phyloP scores from a whole-genome alignment of 2,888 invertebrate species.

The Phymatocera aterrima region DNA sequence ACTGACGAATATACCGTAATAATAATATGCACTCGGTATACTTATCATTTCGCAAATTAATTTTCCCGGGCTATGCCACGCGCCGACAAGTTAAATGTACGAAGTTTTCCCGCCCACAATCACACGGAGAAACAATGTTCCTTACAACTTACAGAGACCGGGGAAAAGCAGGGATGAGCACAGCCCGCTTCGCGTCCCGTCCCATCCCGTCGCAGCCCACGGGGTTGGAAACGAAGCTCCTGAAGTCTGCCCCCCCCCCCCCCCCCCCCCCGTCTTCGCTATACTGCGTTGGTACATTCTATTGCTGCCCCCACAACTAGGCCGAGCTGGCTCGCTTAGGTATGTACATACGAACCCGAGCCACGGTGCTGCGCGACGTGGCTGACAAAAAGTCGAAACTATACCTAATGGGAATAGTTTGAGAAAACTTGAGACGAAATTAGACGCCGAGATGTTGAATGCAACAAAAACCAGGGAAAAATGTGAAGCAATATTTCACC shows the following conservation, averaged over 20 bases:
- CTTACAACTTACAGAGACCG: slow-evolving; percentile 26
- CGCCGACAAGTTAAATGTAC: slow-evolving; percentile 64
- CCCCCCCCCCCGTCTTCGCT: neutral
- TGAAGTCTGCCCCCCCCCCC: neutral
- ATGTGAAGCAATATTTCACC: no score
- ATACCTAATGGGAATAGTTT: slow-evolving; percentile 69
- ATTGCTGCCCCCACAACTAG: slow-evolving; percentile 30
- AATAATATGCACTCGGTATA: neutral
- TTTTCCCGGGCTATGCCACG: slow-evolving; percentile 42
- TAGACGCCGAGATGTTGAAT: slow-evolving; percentile 59
- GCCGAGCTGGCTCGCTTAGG: slow-evolving; percentile 15
- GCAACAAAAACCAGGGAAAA: slow-evolving; percentile 52
- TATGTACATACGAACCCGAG: no score
- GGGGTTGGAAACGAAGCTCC: slow-evolving; percentile 29
- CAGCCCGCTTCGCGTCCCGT: no score
- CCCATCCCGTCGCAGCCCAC: neutral
- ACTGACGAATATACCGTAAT: neutral
- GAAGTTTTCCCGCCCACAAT: slow-evolving; percentile 65
- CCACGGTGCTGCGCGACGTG: slow-evolving; percentile 33
- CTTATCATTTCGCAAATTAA: slow-evolving; percentile 43
- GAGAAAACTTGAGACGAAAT: slow-evolving; percentile 60
- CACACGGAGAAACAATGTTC: slow-evolving; percentile 64
- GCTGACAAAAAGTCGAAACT: slow-evolving; percentile 56
- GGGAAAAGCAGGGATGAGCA: neutral
- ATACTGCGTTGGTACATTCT: slow-evolving; percentile 14